A percentile compares a stretch with the other conserved stretches of the same genome.
phyloP scores from a whole-genome alignment of 2,113 vertebrate species.

The Sceloporus undulatus region DNA sequence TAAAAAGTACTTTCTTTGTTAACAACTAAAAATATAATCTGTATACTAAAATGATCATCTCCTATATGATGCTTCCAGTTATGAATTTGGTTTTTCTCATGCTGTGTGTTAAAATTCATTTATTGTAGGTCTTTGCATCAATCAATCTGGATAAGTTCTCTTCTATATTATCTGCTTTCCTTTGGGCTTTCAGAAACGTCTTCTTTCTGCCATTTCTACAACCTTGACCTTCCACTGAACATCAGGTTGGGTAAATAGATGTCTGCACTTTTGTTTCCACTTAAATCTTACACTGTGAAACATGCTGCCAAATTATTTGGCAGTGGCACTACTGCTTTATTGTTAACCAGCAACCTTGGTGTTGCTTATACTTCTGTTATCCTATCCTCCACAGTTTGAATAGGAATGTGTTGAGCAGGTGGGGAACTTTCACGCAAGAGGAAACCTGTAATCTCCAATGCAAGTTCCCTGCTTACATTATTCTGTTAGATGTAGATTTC shows the following conservation, averaged over 20 bases:
- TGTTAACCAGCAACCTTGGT: not conserved
- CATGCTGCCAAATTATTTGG: not conserved
- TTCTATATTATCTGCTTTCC: not conserved
- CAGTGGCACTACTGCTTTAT: not conserved
- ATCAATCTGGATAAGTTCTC: not conserved
- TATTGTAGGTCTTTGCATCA: not conserved
- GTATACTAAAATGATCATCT: not conserved
- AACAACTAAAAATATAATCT: not conserved
- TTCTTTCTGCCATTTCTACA: not conserved
- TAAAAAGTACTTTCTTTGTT: not conserved
- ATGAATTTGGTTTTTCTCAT: not conserved
- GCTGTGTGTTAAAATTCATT: not conserved
- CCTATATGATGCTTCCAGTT: not conserved
- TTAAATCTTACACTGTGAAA: not conserved
- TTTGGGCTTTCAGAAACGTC: not conserved
- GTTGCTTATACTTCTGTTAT: not conserved
- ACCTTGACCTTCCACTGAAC: not conserved
- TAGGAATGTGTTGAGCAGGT: not conserved
- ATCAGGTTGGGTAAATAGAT: not conserved
- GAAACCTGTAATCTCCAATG: conserved; percentile 13
- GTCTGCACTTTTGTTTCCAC: not conserved
- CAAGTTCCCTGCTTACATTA: not conserved
- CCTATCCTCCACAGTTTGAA: not conserved
- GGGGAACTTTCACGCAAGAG: not conserved
- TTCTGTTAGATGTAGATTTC: not conserved